A percentile compares a stretch with the other conserved stretches of the same genome.
Evolutionary conservation across 2,113 vertebrate species (phyloP).

Genomic region (Hippotragus niger): DNA sequence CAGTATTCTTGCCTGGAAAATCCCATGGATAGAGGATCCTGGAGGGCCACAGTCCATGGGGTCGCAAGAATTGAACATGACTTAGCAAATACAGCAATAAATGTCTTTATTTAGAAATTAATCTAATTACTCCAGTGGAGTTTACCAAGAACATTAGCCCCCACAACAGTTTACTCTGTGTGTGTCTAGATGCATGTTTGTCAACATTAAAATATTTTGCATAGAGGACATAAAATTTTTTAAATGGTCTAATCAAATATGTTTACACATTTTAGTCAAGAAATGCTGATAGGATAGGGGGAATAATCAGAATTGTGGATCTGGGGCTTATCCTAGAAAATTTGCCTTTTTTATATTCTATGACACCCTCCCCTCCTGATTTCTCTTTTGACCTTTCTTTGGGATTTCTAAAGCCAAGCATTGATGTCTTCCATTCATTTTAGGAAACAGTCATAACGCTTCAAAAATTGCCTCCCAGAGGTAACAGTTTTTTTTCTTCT

Average conservation of each 20-base stretch:
- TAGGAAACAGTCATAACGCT: background rate
- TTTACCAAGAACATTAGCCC: background rate
- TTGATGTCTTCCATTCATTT: background rate
- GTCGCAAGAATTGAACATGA: background rate
- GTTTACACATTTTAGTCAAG: background rate
- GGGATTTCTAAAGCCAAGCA: background rate
- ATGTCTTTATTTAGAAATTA: background rate
- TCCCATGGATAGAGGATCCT: background rate
- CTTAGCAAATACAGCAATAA: background rate
- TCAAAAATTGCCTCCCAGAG: background rate
- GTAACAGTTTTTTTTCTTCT: background rate
- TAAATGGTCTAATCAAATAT: background rate
- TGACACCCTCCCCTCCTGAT: background rate
- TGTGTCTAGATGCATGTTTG: background rate
- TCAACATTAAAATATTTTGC: background rate
- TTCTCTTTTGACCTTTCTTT: background rate
- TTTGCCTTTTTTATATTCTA: background rate
- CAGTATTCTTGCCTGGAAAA: background rate
- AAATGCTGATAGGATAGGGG: background rate
- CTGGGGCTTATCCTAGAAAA: background rate
- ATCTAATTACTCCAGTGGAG: background rate
- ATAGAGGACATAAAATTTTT: background rate
- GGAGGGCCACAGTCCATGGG: background rate
- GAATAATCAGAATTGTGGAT: background rate
- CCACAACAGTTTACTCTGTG: background rate